These are phyloP conservation scores for Plumapathes pennacea DNA, from an alignment of 92 coral and sea anemone genomes.

Conservation along the genomic window DNA sequence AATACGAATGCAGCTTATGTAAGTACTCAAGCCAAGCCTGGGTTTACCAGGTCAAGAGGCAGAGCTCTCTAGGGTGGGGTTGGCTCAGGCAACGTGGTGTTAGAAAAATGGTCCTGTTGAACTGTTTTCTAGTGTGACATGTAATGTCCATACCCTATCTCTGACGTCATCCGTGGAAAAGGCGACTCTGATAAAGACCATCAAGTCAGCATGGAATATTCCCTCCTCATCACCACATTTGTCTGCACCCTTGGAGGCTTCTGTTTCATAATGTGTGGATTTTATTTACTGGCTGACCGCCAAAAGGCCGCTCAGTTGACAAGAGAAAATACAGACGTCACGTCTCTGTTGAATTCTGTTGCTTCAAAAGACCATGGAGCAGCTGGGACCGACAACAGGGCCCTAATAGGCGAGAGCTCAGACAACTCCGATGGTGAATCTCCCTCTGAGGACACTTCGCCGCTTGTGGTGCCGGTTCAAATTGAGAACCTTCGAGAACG, in stretches of 20 bases:
- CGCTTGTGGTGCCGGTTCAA: no score
- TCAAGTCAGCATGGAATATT: slow-evolving; percentile 74
- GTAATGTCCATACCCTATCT: no score
- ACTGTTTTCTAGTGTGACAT: no score
- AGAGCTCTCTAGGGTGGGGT: no score
- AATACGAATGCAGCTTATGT: slow-evolving; percentile 71
- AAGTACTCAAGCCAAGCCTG: no score
- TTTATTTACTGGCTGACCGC: slow-evolving; percentile 70
- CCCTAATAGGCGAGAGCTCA: neutral
- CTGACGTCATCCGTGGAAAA: slow-evolving; percentile 72
- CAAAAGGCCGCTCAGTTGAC: slow-evolving; percentile 58
- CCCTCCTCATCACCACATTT: slow-evolving; percentile 75
- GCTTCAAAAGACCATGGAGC: slow-evolving; percentile 11
- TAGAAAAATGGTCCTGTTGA: no score
- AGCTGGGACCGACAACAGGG: neutral
- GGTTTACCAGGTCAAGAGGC: no score
- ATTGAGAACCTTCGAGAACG: no score
- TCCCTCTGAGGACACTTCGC: no score
- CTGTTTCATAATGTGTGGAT: slow-evolving; percentile 77
- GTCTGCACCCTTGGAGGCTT: slow-evolving; percentile 72
- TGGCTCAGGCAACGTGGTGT: no score
- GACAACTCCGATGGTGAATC: no score
- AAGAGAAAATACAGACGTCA: slow-evolving; percentile 43
- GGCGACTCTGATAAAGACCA: slow-evolving; percentile 14
- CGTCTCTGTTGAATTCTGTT: slow-evolving; percentile 41